Percentiles rank a stretch among this genome's conserved stretches.
phyloP scores from a whole-genome alignment of 2,888 invertebrate genomes.

The Drosophila buzzatii region DNA sequence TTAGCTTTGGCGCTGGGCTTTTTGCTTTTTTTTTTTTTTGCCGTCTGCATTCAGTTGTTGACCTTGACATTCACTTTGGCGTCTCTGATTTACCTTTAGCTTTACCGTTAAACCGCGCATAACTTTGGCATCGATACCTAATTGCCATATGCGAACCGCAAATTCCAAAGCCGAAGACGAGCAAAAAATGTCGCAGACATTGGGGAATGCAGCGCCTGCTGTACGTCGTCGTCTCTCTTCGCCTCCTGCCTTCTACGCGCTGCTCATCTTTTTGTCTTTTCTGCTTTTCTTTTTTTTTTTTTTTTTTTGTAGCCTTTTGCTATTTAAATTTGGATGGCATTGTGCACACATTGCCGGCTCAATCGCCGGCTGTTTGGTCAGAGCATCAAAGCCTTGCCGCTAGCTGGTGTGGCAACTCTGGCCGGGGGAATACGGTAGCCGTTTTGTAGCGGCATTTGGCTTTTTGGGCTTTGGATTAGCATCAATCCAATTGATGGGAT shows the following conservation, averaged over 20 bases:
- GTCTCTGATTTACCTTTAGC: slow-evolving; percentile 27
- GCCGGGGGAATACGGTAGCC: slow-evolving; percentile 74
- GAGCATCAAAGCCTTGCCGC: slow-evolving; percentile 65
- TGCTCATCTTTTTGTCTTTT: slow-evolving; percentile 11
- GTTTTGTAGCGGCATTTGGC: slow-evolving; percentile 10
- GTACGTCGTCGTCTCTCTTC: not conserved
- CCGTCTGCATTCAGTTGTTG: slow-evolving; percentile 25
- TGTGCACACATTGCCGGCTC: slow-evolving; percentile 65
- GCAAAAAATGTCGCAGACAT: slow-evolving; percentile 78
- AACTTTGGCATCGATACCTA: slow-evolving; percentile 55
- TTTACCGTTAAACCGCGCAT: slow-evolving; percentile 54
- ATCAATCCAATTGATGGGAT: slow-evolving; percentile 64
- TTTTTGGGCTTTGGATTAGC: slow-evolving; percentile 59
- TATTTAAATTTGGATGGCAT: slow-evolving; percentile 82
- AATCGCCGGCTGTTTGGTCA: slow-evolving; percentile 43
- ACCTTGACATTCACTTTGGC: slow-evolving; percentile 68
- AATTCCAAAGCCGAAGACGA: slow-evolving; percentile 36
- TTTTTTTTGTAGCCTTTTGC: slow-evolving; percentile 44
- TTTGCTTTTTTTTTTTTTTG: slow-evolving; percentile 9
- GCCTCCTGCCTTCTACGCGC: not conserved
- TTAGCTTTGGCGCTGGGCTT: slow-evolving; percentile 6
- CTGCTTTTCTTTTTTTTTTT: slow-evolving; percentile 30
- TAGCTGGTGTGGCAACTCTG: slow-evolving; percentile 21
- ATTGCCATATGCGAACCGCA: slow-evolving; percentile 54
- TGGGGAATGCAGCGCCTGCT: slow-evolving; percentile 58